These are phyloP conservation scores for Fregata magnificens DNA, from an alignment of 2,113 vertebrate genomes.

Conservation along the genomic window DNA sequence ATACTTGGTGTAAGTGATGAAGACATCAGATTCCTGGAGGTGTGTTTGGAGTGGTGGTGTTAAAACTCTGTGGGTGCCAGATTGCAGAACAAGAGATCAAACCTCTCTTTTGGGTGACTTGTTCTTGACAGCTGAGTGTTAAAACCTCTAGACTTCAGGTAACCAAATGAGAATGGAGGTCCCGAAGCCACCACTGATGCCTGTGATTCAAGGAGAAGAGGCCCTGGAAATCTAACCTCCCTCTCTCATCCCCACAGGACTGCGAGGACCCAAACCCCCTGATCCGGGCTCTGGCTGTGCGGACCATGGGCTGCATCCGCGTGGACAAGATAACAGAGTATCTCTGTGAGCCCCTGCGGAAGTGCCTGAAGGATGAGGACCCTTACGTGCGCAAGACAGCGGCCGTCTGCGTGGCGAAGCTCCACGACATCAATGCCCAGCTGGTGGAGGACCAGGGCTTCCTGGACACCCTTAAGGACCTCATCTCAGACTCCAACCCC, in stretches of 20 bases:
- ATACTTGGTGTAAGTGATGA: not conserved
- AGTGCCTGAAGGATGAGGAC: slow-evolving; percentile 97
- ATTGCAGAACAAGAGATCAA: not conserved
- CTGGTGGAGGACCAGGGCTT: slow-evolving; percentile 98
- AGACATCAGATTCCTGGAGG: not conserved
- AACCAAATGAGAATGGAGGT: not conserved
- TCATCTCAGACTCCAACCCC: slow-evolving; percentile 98
- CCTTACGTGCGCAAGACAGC: slow-evolving; percentile 97
- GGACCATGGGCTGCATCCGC: slow-evolving; percentile 98
- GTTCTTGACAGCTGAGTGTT: accelerated
- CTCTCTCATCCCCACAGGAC: slow-evolving; percentile 73
- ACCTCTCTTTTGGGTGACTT: not conserved
- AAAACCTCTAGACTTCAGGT: not conserved
- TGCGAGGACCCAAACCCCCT: slow-evolving; percentile 97
- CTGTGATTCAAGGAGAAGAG: too few relatives aligned
- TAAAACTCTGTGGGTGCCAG: not conserved
- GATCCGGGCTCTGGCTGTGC: slow-evolving; percentile 93
- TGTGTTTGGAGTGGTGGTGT: not conserved
- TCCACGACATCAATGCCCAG: slow-evolving; percentile 97
- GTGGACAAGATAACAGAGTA: slow-evolving; percentile 99
- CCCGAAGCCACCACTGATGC: accelerated
- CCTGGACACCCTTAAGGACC: slow-evolving; percentile 96
- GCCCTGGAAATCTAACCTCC: accelerated
- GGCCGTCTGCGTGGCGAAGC: slow-evolving; percentile 94
- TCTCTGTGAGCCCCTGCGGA: slow-evolving; percentile 93